Percentiles rank a stretch among this genome's conserved stretches.
These are phyloP conservation scores for Mesorhabditis sp. DNA, from an alignment of 2,888 invertebrate species.

Conservation along the genomic window DNA sequence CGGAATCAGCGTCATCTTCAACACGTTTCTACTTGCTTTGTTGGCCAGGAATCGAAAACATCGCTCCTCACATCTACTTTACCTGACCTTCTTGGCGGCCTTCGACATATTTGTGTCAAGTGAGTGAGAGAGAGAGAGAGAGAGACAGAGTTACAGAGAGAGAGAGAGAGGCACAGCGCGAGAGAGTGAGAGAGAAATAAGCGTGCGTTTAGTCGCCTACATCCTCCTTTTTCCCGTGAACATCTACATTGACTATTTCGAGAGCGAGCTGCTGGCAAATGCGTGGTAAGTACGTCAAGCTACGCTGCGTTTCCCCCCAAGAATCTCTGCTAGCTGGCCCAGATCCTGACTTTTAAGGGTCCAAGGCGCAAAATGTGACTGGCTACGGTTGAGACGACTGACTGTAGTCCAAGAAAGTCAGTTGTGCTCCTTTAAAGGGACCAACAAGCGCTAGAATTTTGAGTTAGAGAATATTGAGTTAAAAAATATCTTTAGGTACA, in stretches of 20 bases:
- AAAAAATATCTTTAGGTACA: not conserved
- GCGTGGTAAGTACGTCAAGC: conserved; percentile 31
- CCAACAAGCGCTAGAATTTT: too few species aligned
- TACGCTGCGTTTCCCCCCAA: too few species aligned
- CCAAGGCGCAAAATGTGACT: too few species aligned
- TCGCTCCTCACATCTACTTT: conserved; percentile 46
- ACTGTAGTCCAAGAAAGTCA: too few species aligned
- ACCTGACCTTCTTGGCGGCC: conserved; percentile 47
- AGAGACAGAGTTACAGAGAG: not conserved
- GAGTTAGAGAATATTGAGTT: too few species aligned
- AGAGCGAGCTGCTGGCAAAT: conserved; percentile 37
- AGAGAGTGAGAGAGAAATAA: not conserved
- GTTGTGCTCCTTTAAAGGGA: too few species aligned
- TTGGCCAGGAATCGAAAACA: conserved; percentile 40
- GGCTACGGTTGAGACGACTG: too few species aligned
- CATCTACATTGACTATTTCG: conserved; percentile 53
- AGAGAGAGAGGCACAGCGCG: not conserved
- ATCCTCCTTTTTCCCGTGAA: conserved; percentile 52
- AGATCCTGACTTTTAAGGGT: too few species aligned
- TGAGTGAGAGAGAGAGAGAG: conserved; percentile 11
- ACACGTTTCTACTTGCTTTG: conserved; percentile 50
- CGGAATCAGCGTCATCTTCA: conserved; percentile 44
- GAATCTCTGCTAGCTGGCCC: too few species aligned
- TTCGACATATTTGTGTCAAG: conserved; percentile 54
- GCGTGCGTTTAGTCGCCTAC: conserved; percentile 41